Evolutionary conservation across 2,888 invertebrate genomes (phyloP).

Genomic region (Agrypnus murinus): DNA sequence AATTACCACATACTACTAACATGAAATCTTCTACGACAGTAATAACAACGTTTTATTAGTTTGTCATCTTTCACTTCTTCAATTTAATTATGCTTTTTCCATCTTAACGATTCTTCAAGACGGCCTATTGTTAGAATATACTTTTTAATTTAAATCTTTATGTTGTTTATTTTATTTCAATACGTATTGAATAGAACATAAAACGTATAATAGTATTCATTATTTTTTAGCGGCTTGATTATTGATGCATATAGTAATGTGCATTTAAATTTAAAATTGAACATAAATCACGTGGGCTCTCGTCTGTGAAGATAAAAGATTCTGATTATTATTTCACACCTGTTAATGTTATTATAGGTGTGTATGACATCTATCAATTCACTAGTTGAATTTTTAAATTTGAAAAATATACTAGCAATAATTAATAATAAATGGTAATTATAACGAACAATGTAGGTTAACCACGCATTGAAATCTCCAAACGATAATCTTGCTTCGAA

Average conservation of each 20-base stretch:
- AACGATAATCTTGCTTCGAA: no score
- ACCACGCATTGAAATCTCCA: no score
- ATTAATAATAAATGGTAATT: no score
- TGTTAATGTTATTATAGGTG: conserved; percentile 16
- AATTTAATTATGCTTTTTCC: no score
- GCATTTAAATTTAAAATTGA: conserved; percentile 26
- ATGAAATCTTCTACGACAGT: no score
- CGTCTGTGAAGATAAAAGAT: conserved; percentile 15
- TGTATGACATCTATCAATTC: conserved; percentile 17
- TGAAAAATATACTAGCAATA: no score
- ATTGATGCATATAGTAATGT: conserved; percentile 21
- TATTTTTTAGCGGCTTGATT: conserved; percentile 21
- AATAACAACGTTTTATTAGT: no score
- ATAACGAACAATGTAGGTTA: no score
- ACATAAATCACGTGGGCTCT: conserved; percentile 26
- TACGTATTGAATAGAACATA: conserved; percentile 12
- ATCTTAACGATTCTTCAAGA: neutral
- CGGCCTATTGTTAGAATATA: neutral
- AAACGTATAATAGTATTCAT: conserved; percentile 21
- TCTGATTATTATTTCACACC: conserved; percentile 24
- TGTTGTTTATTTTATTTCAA: neutral
- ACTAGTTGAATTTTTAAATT: neutral
- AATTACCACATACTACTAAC: no score
- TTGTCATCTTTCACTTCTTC: no score
- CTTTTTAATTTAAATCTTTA: conserved; percentile 14